Conservation (phyloP, 2,797 vertebrate species). For the Natrix natrix region DNA sequence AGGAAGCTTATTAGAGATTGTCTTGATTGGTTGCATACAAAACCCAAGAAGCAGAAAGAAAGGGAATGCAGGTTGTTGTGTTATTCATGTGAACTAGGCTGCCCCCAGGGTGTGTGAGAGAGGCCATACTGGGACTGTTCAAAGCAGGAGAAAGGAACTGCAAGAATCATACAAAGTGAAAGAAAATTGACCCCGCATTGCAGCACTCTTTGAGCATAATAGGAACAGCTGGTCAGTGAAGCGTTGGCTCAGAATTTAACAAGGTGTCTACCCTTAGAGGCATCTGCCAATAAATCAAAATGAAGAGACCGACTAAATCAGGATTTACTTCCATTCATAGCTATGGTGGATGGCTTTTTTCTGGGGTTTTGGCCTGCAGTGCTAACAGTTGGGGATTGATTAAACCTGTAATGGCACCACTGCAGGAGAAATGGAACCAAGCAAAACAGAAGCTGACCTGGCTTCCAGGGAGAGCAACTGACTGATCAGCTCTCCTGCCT, state of each 20-base stretch:
- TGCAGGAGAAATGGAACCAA: rapidly evolving
- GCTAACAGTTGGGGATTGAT: not conserved
- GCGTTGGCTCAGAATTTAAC: conserved; percentile 73
- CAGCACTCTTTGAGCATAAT: conserved; percentile 62
- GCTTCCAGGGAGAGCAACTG: not conserved
- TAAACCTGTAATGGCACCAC: not conserved
- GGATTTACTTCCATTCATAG: conserved; percentile 69
- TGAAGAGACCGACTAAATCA: conserved; percentile 64
- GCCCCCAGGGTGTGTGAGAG: not conserved
- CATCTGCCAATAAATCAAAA: conserved; percentile 72
- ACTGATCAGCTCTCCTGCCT: not conserved
- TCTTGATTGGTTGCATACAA: conserved; percentile 46
- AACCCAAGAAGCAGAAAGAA: conserved; percentile 34
- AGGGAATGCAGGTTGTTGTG: not conserved
- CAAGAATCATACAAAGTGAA: conserved; percentile 50
- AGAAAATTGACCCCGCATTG: conserved; percentile 57
- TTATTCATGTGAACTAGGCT: conserved; percentile 45
- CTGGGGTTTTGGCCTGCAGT: conserved; percentile 10
- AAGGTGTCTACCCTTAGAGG: conserved; percentile 69
- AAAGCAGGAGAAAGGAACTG: conserved; percentile 26
- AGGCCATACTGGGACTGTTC: conserved; percentile 24
- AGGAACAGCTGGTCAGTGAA: conserved; percentile 77
- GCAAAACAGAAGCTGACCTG: not conserved
- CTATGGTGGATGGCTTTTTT: conserved; percentile 49
- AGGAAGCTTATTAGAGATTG: conserved; percentile 51